These are phyloP conservation scores for Rynchops niger DNA, from an alignment of 2,113 vertebrate species.

Conservation along the genomic window DNA sequence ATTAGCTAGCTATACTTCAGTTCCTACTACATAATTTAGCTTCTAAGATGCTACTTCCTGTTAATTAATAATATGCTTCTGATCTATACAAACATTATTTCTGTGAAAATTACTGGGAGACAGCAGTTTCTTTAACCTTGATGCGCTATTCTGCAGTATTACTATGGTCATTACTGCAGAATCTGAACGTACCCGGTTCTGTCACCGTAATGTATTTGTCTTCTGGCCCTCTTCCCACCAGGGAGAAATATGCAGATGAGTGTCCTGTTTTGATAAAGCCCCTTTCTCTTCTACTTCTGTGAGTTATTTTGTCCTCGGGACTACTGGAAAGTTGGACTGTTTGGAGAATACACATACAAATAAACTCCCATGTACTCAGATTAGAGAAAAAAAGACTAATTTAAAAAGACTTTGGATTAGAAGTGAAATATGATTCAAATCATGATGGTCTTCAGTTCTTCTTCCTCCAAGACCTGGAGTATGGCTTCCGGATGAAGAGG, in stretches of 20 bases:
- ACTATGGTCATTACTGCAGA: neutral
- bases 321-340: neutral
- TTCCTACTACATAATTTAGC: neutral
- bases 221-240: neutral
- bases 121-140: neutral
- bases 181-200: neutral
- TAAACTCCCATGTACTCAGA: neutral
- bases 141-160: neutral
- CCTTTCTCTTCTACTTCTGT: neutral
- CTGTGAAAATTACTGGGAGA: neutral
- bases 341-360: neutral
- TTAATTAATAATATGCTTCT: constrained; percentile 28
- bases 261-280: neutral
- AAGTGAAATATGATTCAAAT: neutral
- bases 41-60: neutral
- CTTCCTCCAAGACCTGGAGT: neutral
- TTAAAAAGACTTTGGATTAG: neutral
- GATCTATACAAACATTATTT: constrained; percentile 9
- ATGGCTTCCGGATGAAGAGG: neutral
- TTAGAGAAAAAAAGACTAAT: neutral
- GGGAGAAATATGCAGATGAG: constrained; percentile 36
- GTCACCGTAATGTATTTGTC: neutral
- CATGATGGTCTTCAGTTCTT: neutral
- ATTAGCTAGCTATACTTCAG: neutral
- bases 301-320: neutral